Percentiles rank a stretch among this genome's conserved stretches.
Evolutionary conservation across 2,888 invertebrate genomes (phyloP).

Genomic region (Toxonevra muliebris): DNA sequence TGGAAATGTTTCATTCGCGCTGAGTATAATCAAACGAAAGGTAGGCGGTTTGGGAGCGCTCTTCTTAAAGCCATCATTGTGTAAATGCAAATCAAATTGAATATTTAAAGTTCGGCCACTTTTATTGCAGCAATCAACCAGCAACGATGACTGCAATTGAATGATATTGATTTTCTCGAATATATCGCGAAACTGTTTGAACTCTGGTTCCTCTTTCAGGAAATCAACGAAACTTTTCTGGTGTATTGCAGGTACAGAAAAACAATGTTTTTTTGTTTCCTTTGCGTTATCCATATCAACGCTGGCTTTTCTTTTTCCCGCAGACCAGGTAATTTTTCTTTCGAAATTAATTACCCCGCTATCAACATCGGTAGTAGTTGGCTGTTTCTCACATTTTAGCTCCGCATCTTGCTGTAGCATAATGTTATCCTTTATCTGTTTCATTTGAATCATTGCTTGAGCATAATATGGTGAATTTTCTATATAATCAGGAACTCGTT

Average conservation of each 20-base stretch:
- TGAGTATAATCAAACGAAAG: conserved; percentile 54
- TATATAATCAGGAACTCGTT: conserved; percentile 47
- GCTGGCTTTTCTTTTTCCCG: conserved; percentile 45
- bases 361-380: background rate
- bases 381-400: background rate
- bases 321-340: conserved; percentile 31
- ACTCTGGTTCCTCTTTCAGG: conserved; percentile 50
- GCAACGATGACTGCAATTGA: conserved; percentile 35
- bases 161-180: conserved; percentile 58
- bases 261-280: conserved; percentile 7
- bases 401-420: conserved; percentile 28
- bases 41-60: conserved; percentile 52
- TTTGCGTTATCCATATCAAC: conserved; percentile 9
- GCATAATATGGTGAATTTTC: conserved; percentile 43
- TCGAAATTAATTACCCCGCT: conserved; percentile 9
- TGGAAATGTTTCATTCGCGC: conserved; percentile 51
- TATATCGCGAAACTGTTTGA: conserved; percentile 46
- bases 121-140: background rate
- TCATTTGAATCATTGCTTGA: conserved; percentile 43
- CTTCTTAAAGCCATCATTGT: conserved; percentile 54
- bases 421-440: conserved; percentile 45
- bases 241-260: background rate
- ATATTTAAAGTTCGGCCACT: conserved; percentile 42
- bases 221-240: conserved; percentile 52
- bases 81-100: conserved; percentile 57